Conservation (phyloP, 2,888 invertebrate species). For the Pemphredon lugubris region DNA sequence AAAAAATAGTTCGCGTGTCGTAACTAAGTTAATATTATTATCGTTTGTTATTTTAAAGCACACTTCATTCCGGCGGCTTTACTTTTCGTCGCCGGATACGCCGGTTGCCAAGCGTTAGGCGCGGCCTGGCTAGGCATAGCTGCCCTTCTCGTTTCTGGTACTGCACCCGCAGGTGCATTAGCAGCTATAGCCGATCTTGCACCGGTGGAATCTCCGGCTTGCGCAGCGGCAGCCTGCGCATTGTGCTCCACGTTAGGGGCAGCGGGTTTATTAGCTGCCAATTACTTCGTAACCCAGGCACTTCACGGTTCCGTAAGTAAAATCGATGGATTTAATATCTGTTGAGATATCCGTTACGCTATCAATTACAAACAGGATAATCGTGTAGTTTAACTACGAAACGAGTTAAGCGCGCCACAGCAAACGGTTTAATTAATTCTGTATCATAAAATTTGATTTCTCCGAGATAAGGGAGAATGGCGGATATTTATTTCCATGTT, state of each 20-base stretch:
- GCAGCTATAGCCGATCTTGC: slow-evolving; percentile 85
- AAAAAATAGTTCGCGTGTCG: no score
- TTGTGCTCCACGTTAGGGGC: slow-evolving; percentile 83
- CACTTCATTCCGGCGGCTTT: slow-evolving; percentile 84
- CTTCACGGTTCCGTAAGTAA: slow-evolving; percentile 83
- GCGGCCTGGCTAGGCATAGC: slow-evolving; percentile 84
- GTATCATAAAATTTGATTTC: no score
- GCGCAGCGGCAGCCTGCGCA: slow-evolving; percentile 79
- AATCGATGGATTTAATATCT: no score
- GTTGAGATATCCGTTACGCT: no score
- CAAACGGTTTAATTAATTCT: no score
- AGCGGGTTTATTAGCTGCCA: slow-evolving; percentile 83
- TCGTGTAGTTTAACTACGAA: no score
- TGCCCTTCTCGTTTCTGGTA: slow-evolving; percentile 83
- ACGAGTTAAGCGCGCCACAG: no score
- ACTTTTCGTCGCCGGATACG: slow-evolving; percentile 84
- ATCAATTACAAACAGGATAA: no score
- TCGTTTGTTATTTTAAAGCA: slow-evolving; percentile 81
- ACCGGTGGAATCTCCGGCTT: slow-evolving; percentile 81
- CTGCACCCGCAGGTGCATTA: slow-evolving; percentile 83
- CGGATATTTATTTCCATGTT: no score
- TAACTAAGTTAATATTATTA: no score
- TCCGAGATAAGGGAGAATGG: no score
- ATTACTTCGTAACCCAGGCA: slow-evolving; percentile 84
- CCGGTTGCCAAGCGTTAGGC: slow-evolving; percentile 83